These are phyloP conservation scores for Menidia beryllina DNA, from an alignment of 2,113 vertebrate species.

Conservation along the genomic window DNA sequence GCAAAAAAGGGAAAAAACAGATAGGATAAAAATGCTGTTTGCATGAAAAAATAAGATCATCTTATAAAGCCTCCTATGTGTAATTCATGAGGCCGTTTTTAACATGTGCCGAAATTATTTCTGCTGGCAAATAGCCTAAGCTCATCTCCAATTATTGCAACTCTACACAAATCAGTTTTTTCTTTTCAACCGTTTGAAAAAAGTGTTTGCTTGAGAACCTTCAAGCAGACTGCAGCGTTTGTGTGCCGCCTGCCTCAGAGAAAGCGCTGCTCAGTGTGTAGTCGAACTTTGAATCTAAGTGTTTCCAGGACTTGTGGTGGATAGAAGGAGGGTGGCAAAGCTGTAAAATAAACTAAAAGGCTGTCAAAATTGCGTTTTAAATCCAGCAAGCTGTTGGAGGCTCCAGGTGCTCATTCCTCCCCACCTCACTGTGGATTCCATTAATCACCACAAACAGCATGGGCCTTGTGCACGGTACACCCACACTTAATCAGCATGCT, in stretches of 20 bases:
- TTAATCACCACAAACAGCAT: constrained; percentile 55
- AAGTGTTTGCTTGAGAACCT: constrained; percentile 12
- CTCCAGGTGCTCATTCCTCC: constrained; percentile 31
- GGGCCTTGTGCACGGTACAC: constrained; percentile 17
- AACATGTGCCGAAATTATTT: background rate
- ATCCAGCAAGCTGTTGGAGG: constrained; percentile 35
- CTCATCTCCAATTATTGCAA: constrained; percentile 41
- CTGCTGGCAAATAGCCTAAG: constrained; percentile 4
- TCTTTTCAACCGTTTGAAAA: constrained; percentile 27
- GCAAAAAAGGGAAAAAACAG: constrained; percentile 15
- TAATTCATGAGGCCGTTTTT: constrained; percentile 32
- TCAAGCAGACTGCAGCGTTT: constrained; percentile 50
- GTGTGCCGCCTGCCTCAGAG: constrained; percentile 25
- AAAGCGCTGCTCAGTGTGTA: constrained; percentile 16
- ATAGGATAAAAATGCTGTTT: constrained; percentile 21
- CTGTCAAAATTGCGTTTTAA: constrained; percentile 19
- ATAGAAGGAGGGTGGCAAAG: constrained; percentile 18
- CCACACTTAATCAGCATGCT: constrained; percentile 29
- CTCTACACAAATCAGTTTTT: constrained; percentile 55
- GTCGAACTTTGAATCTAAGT: constrained; percentile 21
- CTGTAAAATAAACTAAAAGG: constrained; percentile 12
- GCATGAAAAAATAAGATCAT: constrained; percentile 17
- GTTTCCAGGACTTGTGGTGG: constrained; percentile 27
- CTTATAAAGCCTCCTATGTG: background rate
- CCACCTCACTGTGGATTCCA: constrained; percentile 45